Base-by-base conservation (phyloP, 2,888 invertebrate genomes). In the Acrocyrtus sp. region DNA sequence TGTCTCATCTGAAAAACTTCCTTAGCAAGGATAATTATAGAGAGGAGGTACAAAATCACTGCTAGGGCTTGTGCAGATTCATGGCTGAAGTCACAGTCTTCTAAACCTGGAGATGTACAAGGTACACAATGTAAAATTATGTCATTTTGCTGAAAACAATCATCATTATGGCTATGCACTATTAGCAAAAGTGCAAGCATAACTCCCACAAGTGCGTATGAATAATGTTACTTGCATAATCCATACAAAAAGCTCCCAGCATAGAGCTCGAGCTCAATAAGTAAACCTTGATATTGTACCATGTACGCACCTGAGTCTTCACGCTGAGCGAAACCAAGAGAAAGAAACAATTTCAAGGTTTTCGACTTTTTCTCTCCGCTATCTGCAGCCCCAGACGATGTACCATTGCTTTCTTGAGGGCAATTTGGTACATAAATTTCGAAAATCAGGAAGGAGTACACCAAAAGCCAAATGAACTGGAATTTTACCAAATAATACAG, bases 401-500 rank as follows among this genome's bases (percentile, higher is more conserved):
- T 61, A 34, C n/a, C 47, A 27, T 68, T 68, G n/a, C 62, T 54
- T 17, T 45, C 58, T 4, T 21, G 19, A 15, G 72, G 66, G 48
- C 76, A 76, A 39, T 76, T 66, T n/a, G 76, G 74, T 10, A 66
- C 54, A 41, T 72, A 74, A 5, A 76, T 50, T 67, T 76, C 76
- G 17, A 56, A 51, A n/a, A 76, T 51, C 50, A 74, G 39, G 1
- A 68, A 26, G 6, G 76, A 70, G 54, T 76, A 76, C 22, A 72
- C 21, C 0, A 58, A 1, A 6, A 74, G 29, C 74, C 74, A 76
- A 5, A 56, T 39, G 19, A 72, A 70, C 76, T 76, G 41, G 10
- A 62, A n/a, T n/a, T n/a, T n/a, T n/a, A n/a, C 12, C 8, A 34
- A 12, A n/a, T n/a, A n/a, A n/a, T n/a, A n/a, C n/a, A n/a, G n/a